Evolutionary conservation across 1,140 invertebrate genomes (phyloP).

Genomic region (Drosophila equinoxialis): DNA sequence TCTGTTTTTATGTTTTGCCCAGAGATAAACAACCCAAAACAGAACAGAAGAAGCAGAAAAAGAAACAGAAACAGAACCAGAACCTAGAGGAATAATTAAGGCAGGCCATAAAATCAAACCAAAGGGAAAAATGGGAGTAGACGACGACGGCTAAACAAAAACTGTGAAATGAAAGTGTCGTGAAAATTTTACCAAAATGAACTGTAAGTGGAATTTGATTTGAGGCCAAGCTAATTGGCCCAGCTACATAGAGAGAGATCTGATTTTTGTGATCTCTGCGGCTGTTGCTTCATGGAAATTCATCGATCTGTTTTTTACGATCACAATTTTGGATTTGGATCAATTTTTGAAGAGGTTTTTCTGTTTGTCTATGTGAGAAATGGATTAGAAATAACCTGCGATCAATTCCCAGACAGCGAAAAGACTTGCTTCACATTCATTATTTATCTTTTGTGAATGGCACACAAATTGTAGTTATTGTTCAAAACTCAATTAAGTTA

Average conservation of each 20-base stretch:
- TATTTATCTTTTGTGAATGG: too few species aligned
- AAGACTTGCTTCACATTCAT: too few species aligned
- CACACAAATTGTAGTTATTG: too few species aligned
- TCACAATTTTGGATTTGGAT: constrained; percentile 3
- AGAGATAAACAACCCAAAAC: constrained; percentile 64
- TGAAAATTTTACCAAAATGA: neutral
- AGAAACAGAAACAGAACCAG: constrained; percentile 29
- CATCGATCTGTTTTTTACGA: constrained; percentile 1
- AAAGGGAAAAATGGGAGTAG: neutral
- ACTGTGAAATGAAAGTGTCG: constrained; percentile 27
- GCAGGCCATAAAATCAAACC: constrained; percentile 19
- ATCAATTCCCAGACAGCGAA: neutral
- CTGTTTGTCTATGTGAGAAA: neutral
- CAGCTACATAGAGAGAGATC: constrained; percentile 1
- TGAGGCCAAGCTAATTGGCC: constrained; percentile 25
- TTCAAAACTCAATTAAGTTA: too few species aligned
- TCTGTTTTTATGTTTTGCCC: constrained; percentile 69
- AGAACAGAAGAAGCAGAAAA: constrained; percentile 15
- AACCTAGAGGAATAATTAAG: constrained; percentile 59
- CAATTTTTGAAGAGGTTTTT: neutral
- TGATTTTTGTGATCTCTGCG: neutral
- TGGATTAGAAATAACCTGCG: neutral
- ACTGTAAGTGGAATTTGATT: constrained; percentile 22
- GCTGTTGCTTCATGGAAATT: neutral
- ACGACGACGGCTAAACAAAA: neutral